Percentiles rank a stretch among this genome's conserved stretches.
These are phyloP conservation scores for Trissolcus japonicus DNA, from an alignment of 2,888 invertebrate species.

Conservation along the genomic window DNA sequence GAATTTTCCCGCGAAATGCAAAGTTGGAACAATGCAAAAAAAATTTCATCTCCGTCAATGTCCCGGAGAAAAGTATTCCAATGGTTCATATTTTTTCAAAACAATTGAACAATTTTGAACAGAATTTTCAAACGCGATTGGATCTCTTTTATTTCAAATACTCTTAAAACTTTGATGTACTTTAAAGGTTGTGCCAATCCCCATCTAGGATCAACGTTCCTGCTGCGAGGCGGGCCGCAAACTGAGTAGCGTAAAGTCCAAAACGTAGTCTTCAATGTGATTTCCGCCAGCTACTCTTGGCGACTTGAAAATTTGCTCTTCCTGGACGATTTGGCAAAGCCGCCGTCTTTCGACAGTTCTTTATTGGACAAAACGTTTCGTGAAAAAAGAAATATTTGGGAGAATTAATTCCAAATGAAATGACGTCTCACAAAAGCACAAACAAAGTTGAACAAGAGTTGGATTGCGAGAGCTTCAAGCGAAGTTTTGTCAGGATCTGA, in stretches of 20 bases:
- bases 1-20: conserved; percentile 82
- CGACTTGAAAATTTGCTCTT: conserved; percentile 91
- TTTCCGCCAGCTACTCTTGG: conserved; percentile 93
- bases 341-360: conserved; percentile 79
- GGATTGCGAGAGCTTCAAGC: conserved; percentile 42
- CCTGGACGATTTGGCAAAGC: conserved; percentile 90
- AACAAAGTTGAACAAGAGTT: background rate
- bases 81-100: conserved; percentile 9
- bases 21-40: conserved; percentile 89
- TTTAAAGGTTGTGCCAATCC: conserved; percentile 92
- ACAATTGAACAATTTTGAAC: background rate
- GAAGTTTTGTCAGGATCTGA: conserved; percentile 63
- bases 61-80: conserved; percentile 75
- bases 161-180: conserved; percentile 92
- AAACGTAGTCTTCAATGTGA: conserved; percentile 87
- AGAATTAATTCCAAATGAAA: no score
- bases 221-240: conserved; percentile 86
- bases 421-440: conserved; percentile 56
- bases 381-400: no score
- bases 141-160: conserved; percentile 77
- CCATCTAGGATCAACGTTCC: conserved; percentile 90
- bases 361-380: conserved; percentile 73
- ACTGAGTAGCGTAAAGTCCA: conserved; percentile 89
- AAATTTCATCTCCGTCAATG: conserved; percentile 85
- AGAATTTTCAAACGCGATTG: background rate